Evolutionary conservation across 2,113 vertebrate species (phyloP), one percentile per base, ranked within the genome.

Genomic region (Hypomesus transpacificus): DNA sequence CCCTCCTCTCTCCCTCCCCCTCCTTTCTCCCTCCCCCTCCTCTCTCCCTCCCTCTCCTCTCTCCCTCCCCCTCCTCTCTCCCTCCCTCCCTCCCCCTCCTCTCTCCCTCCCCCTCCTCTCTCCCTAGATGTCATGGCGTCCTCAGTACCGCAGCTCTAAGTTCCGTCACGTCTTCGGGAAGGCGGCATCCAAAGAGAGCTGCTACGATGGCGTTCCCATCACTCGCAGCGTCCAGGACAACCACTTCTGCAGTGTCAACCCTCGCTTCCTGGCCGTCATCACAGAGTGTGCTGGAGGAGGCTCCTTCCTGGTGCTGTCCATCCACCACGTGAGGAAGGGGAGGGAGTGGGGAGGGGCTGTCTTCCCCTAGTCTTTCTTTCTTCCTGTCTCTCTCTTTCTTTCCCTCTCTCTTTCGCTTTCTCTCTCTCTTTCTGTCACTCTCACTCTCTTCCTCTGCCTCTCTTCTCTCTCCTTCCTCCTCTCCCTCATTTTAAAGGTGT

Each of bases 141-240:
- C 95, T 51, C 95, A 94, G 87, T 95, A 96, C 86, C 93, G 91
- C 84, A 94, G 91, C 87, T 98, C 95, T 85, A 98, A 96, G 86
- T 98, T 96, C 87, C 95, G 96, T 61, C 95, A 99, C 0, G 96
- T 99, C 76, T 99, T 94, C 0, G 96, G 95, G 74, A 97, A 96
- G 72, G 79, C 94, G 0, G 95, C 94, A 81, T 91, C 86, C 87
- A 98, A 96, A 83, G 96, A 96, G 56, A 93, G 92, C 82, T 96
- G 95, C 92, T 98, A 94, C 0, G 94, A 96, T 82, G 91, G 94
- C 0, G 93, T 99, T 81, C 94, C 94, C 79, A 97, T 99, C 91
- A 98, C 96, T n/a, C 89, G 69, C 71, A 95, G 94, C 0, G 95
- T 99, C 75, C 95, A 98, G 0, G 97, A 98, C 93, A 98, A 96